These are phyloP conservation scores for Ochropacha duplaris DNA, from an alignment of 2,888 invertebrate genomes.

Conservation along the genomic window DNA sequence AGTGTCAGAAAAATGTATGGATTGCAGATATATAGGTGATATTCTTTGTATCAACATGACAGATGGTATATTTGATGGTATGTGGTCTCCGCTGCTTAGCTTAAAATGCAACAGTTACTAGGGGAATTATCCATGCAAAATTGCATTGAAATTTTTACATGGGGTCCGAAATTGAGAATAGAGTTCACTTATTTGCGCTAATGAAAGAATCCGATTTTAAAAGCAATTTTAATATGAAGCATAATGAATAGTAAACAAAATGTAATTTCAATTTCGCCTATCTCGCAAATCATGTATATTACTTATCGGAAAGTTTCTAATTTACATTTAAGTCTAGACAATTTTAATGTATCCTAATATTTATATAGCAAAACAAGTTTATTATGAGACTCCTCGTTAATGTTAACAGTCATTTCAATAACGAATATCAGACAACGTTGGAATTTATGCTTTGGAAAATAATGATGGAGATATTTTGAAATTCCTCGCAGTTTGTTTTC, in stretches of 20 bases:
- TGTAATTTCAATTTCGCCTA: not conserved
- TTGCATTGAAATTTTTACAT: no score
- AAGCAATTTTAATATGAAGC: not conserved
- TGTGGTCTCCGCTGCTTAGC: no score
- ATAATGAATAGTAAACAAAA: not conserved
- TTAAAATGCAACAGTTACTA: no score
- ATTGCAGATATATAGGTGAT: no score
- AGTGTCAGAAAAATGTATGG: no score
- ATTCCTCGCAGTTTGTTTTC: not conserved
- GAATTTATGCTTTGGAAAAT: no score
- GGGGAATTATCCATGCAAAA: no score
- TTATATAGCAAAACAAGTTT: not conserved
- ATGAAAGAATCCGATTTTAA: not conserved
- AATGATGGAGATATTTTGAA: no score
- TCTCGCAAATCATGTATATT: not conserved
- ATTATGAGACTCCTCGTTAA: not conserved
- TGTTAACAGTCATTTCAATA: not conserved
- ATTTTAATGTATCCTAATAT: not conserved
- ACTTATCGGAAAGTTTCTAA: not conserved
- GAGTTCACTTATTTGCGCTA: no score
- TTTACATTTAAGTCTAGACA: not conserved
- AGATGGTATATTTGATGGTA: no score
- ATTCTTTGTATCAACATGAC: no score
- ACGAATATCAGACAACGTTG: not conserved
- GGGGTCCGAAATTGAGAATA: no score